Evolutionary conservation across 2,888 invertebrate genomes (phyloP), one percentile per base, ranked within the genome.

Genomic region (Baccha elongata): DNA sequence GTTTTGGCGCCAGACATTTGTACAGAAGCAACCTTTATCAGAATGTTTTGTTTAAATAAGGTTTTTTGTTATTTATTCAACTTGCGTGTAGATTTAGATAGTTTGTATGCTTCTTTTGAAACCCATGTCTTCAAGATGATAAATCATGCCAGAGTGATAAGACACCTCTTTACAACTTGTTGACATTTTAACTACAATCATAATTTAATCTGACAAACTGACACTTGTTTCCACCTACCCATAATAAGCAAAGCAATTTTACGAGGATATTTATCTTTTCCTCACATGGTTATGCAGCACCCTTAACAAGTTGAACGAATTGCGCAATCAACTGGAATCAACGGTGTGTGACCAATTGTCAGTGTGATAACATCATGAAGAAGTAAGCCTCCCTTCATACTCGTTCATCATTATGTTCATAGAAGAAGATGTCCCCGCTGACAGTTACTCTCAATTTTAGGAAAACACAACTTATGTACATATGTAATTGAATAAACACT

Each of bases 281-380:
- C 11, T 37, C n/a, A 2, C 19, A 21, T n/a, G 0, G 19, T 8
- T 13, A 1, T 23, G 6, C 32, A 13, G 1, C 40, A 40, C 52
- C 62, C 46, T 29, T 35, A 53, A 21, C 29, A 3, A 13, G 42
- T 53, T 35, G 4, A 19, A 7, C 17, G 35, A 64, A 48, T 46
- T 55, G 40, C 53, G 50, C 64, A 69, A 69, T 73, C 68, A 74
- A 58, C 60, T 73, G 40, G 21, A 73, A 68, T 73, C 62, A 42
- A 48, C 67, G 52, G 55, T 73, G 15, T 62, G 48, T 50, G 69
- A 55, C 55, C 75, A 75, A 69, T 74, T 75, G 80, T 40, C 60
- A 65, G 46, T 71, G 75, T 58, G 58, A 74, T 21, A 65, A 65
- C 58, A 73, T 64, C 55, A 71, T 55, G 69, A 71, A 65, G 71